phyloP scores from a whole-genome alignment of 2,888 invertebrate species.

The Drosophila affinis region DNA sequence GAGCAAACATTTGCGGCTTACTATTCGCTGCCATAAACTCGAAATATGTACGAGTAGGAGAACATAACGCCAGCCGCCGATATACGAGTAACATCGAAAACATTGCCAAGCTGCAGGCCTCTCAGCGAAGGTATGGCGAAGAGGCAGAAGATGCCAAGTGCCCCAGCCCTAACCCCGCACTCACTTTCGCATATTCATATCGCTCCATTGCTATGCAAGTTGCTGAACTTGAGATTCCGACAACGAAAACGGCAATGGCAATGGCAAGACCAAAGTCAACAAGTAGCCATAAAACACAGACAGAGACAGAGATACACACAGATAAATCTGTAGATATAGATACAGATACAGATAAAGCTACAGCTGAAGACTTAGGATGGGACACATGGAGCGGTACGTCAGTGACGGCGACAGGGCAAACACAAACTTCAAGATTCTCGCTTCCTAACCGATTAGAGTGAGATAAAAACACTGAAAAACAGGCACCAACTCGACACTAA shows the following conservation, averaged over 20 bases:
- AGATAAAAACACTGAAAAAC: conserved; percentile 59
- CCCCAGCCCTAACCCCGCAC: background rate
- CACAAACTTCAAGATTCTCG: conserved; percentile 35
- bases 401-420: conserved; percentile 31
- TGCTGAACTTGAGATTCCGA: conserved; percentile 62
- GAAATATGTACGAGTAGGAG: conserved; percentile 29
- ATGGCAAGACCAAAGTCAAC: conserved; percentile 51
- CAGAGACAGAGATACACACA: conserved; percentile 35
- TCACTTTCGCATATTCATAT: conserved; percentile 50
- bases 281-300: conserved; percentile 64
- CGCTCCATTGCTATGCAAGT: conserved; percentile 60
- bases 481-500: conserved; percentile 3
- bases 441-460: conserved; percentile 39
- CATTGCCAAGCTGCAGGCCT: conserved; percentile 24
- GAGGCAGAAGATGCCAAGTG: conserved; percentile 23
- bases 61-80: conserved; percentile 27
- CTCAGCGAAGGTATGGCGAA: conserved; percentile 13
- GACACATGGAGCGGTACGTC: conserved; percentile 15
- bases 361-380: background rate
- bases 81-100: conserved; percentile 32
- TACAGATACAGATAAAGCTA: conserved; percentile 32
- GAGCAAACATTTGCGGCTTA: conserved; percentile 69
- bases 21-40: conserved; percentile 35
- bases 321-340: conserved; percentile 44
- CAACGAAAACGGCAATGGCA: conserved; percentile 37